Percentiles rank a stretch among this genome's conserved stretches.
Evolutionary conservation across 2,888 invertebrate genomes (phyloP).

Genomic region (Pantelozetes paolii): DNA sequence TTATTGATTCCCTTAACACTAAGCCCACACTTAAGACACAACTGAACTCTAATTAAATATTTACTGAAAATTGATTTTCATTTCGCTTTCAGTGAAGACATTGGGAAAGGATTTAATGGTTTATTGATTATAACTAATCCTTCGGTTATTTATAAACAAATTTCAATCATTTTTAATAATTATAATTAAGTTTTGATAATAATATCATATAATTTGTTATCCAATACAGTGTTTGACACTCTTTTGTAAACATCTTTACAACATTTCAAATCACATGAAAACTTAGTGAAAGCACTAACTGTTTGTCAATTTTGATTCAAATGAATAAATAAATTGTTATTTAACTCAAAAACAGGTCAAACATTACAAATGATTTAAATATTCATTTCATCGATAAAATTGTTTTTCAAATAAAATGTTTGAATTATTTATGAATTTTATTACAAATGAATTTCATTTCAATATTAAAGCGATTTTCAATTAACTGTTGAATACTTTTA

Average conservation of each 20-base stretch:
- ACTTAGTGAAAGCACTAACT: neutral
- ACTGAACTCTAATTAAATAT: neutral
- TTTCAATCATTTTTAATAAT: slow-evolving; percentile 28
- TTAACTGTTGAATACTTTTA: too few species aligned
- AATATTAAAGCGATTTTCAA: too few species aligned
- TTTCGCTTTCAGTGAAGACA: neutral
- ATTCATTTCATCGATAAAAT: neutral
- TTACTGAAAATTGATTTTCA: neutral
- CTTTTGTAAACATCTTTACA: neutral
- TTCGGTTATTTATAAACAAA: slow-evolving; percentile 24
- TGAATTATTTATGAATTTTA: too few species aligned
- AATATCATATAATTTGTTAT: neutral
- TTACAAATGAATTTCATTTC: too few species aligned
- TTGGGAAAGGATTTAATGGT: slow-evolving; percentile 18
- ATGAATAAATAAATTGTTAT: neutral
- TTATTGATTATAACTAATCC: slow-evolving; percentile 11
- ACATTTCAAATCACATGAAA: neutral
- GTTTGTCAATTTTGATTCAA: neutral
- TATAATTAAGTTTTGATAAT: neutral
- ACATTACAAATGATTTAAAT: neutral
- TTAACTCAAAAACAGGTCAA: neutral
- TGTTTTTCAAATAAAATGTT: too few species aligned
- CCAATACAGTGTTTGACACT: neutral
- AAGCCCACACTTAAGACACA: too few species aligned
- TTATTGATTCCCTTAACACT: too few species aligned